phyloP scores from a whole-genome alignment of 2,113 vertebrate genomes.

The Mugil cephalus region DNA sequence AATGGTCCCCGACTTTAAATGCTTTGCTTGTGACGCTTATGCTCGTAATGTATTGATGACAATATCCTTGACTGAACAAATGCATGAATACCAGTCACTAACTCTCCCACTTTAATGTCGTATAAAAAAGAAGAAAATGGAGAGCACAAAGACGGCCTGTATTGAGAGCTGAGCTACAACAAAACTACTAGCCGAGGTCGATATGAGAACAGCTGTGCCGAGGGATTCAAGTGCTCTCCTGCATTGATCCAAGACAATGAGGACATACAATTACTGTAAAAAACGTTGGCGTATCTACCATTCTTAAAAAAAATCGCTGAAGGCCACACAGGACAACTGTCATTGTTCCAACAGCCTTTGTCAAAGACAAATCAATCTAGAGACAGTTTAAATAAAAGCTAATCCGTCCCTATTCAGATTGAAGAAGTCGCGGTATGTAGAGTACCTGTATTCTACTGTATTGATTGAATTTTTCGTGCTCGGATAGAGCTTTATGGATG shows the following conservation, averaged over 20 bases:
- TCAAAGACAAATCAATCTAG: slow-evolving; percentile 48
- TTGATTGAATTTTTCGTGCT: slow-evolving; percentile 52
- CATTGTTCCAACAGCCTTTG: slow-evolving; percentile 46
- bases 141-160: slow-evolving; percentile 37
- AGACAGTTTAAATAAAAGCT: slow-evolving; percentile 47
- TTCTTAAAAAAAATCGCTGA: slow-evolving; percentile 44
- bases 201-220: slow-evolving; percentile 49
- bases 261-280: slow-evolving; percentile 61
- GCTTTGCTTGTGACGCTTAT: slow-evolving; percentile 14
- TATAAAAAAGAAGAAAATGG: slow-evolving; percentile 28
- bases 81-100: slow-evolving; percentile 11
- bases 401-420: slow-evolving; percentile 32
- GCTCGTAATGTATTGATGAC: slow-evolving; percentile 38
- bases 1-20: slow-evolving; percentile 33
- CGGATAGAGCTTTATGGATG: slow-evolving; percentile 47
- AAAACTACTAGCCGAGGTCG: slow-evolving; percentile 44
- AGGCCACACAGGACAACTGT: slow-evolving; percentile 29
- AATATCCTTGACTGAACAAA: slow-evolving; percentile 22
- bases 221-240: slow-evolving; percentile 43
- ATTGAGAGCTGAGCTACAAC: slow-evolving; percentile 22
- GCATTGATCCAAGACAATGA: slow-evolving; percentile 66
- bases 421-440: slow-evolving; percentile 5
- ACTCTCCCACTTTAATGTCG: slow-evolving; percentile 35
- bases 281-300: slow-evolving; percentile 20
- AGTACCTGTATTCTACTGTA: slow-evolving; percentile 44